Base-by-base conservation (phyloP, 92 coral and sea anemone species). In the Umimayanthus chanpuru region DNA sequence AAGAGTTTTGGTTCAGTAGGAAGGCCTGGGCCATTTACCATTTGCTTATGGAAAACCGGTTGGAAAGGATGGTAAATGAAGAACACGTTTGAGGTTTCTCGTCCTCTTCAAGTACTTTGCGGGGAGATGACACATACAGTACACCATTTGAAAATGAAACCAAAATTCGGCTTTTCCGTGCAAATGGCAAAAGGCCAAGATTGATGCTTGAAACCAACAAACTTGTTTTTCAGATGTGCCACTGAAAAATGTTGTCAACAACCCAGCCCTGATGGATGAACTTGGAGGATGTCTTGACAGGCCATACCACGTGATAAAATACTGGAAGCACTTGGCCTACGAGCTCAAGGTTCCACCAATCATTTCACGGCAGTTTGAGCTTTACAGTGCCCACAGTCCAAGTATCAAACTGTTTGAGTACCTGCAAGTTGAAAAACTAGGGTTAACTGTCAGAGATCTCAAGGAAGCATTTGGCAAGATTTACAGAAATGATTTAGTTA, bases 231-330 rank as follows among this genome's bases (percentile, higher is more conserved):
- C 70, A 79, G 83, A 26, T 79, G 40, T 50, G 47, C 74, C 50
- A 36, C 53, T 81, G 47, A 23, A 23, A 41, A 61, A 25, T 16
- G 53, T 81, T 18, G 50, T 81, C 23, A 7, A 81, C 50, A 81
- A 81, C 85, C 85, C 85, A 6, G 32, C 4, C 7, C 20, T 81
- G 5, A 81, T 81, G 85, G 73, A 81, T 21, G 73, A 81, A 39
- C 50, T 81, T 0, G 85, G 29, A 30, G 36, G 53, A 21, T 58
- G 73, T 18, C 85, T 81, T 30, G 85, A 81, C 74, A 81, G 20
- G 43, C 49, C 58, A 4, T 81, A 18, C 29, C 7, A 18, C 64
- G 29, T 23, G 8, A 36, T 81, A 44, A 81, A 58, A 39, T 16
- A 81, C 50, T 81, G 85, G 85, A 61, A 5, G 55, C 81, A 77